These are phyloP conservation scores for Cataglyphis livida DNA, from an alignment of 2,888 invertebrate genomes.

Conservation along the genomic window DNA sequence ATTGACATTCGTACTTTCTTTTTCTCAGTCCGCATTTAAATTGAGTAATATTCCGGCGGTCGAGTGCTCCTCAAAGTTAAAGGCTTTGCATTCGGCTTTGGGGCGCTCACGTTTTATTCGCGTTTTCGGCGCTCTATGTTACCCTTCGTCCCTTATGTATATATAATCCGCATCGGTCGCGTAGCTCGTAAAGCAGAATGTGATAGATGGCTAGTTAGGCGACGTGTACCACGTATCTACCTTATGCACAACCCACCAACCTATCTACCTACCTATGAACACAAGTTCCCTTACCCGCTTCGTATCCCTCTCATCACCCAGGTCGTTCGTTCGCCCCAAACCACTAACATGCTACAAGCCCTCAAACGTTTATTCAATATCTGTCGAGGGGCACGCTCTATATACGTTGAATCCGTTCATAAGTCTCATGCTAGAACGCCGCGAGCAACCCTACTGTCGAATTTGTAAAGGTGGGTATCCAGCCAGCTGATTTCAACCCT, in stretches of 20 bases:
- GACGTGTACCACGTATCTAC: constrained; percentile 59
- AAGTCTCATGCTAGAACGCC: constrained; percentile 66
- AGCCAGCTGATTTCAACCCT: constrained; percentile 75
- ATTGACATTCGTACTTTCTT: constrained; percentile 60
- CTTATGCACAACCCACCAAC: constrained; percentile 59
- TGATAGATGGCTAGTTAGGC: constrained; percentile 72
- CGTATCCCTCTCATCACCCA: constrained; percentile 44
- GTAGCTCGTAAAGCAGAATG: constrained; percentile 65
- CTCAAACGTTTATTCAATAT: constrained; percentile 77
- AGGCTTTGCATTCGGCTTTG: constrained; percentile 70
- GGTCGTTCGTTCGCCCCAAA: constrained; percentile 60
- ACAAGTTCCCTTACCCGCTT: constrained; percentile 43
- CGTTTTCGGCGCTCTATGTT: constrained; percentile 18
- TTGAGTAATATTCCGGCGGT: constrained; percentile 70
- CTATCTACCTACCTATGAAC: constrained; percentile 58
- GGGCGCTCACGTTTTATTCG: constrained; percentile 71
- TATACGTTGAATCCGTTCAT: constrained; percentile 65
- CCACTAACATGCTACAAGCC: constrained; percentile 75
- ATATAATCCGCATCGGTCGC: constrained; percentile 62
- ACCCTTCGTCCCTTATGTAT: constrained; percentile 42
- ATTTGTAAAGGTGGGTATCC: constrained; percentile 70
- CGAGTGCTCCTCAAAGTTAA: constrained; percentile 69
- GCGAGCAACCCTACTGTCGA: constrained; percentile 65
- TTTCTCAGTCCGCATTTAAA: constrained; percentile 70
- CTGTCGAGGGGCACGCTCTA: constrained; percentile 71